Evolutionary conservation across 2,797 vertebrate species (phyloP).

Genomic region (Leptoclinus maculatus): DNA sequence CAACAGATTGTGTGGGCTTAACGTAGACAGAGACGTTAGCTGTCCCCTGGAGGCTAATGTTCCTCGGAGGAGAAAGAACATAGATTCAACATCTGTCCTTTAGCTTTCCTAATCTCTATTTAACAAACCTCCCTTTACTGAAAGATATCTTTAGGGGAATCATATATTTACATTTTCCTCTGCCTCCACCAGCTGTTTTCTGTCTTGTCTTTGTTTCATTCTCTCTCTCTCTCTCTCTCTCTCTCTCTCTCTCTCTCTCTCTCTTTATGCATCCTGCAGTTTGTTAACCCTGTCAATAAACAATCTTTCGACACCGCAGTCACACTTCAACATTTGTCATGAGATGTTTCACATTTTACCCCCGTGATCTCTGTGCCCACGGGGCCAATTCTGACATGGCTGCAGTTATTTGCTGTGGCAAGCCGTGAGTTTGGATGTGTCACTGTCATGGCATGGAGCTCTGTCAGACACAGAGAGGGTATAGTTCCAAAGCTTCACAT

Average conservation of each 20-base stretch:
- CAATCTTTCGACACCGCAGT: constrained; percentile 55
- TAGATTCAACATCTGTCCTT: constrained; percentile 59
- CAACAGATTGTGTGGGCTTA: constrained; percentile 54
- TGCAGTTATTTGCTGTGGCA: constrained; percentile 39
- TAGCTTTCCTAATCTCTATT: constrained; percentile 46
- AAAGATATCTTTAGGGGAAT: constrained; percentile 45
- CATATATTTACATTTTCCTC: constrained; percentile 68
- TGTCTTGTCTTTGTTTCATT: constrained; percentile 36
- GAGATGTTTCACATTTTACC: constrained; percentile 60
- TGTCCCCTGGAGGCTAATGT: constrained; percentile 58
- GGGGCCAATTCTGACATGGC: constrained; percentile 45
- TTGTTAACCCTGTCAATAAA: constrained; percentile 56
- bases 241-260: constrained; percentile 8
- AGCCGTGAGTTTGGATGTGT: constrained; percentile 47
- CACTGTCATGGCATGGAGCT: constrained; percentile 30
- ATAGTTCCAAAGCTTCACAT: constrained; percentile 26
- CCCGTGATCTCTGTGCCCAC: constrained; percentile 38
- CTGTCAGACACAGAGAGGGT: constrained; percentile 39
- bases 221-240: constrained; percentile 1
- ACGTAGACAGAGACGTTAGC: constrained; percentile 35
- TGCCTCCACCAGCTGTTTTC: constrained; percentile 67
- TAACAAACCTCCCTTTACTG: constrained; percentile 40
- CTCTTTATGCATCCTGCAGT: constrained; percentile 35
- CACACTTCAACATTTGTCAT: constrained; percentile 66
- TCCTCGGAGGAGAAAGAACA: constrained; percentile 38